Conservation (phyloP, 2,113 vertebrate species). For the Odobenus rosmarus region DNA sequence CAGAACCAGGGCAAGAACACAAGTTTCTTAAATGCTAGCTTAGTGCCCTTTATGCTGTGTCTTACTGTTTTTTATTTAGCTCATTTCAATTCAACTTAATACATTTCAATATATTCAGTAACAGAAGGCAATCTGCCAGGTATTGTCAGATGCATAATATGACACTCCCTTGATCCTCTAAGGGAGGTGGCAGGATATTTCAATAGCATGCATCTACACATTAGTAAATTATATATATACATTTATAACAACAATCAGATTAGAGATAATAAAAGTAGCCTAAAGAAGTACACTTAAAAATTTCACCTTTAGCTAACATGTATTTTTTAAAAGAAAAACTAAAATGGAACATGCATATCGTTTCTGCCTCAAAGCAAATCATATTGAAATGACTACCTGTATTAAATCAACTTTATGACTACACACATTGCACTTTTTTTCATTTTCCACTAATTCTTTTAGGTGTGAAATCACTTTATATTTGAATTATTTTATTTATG, state of each 20-base stretch:
- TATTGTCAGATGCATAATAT: not conserved
- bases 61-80: not conserved
- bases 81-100: not conserved
- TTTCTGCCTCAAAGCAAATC: conserved; percentile 21
- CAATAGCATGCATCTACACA: not conserved
- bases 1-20: not conserved
- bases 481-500: not conserved
- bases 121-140: not conserved
- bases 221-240: not conserved
- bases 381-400: not conserved
- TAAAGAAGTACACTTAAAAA: not conserved
- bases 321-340: not conserved
- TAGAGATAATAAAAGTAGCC: not conserved
- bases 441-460: conserved; percentile 12
- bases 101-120: not conserved
- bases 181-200: not conserved
- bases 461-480: not conserved
- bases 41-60: not conserved
- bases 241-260: conserved; percentile 10
- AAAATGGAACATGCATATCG: not conserved
- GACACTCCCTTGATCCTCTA: not conserved
- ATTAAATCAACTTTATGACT: not conserved
- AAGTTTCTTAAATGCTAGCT: not conserved
- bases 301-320: not conserved
- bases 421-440: not conserved